Evolutionary conservation across 2,797 vertebrate species (phyloP).

Genomic region (Tapera naevia): DNA sequence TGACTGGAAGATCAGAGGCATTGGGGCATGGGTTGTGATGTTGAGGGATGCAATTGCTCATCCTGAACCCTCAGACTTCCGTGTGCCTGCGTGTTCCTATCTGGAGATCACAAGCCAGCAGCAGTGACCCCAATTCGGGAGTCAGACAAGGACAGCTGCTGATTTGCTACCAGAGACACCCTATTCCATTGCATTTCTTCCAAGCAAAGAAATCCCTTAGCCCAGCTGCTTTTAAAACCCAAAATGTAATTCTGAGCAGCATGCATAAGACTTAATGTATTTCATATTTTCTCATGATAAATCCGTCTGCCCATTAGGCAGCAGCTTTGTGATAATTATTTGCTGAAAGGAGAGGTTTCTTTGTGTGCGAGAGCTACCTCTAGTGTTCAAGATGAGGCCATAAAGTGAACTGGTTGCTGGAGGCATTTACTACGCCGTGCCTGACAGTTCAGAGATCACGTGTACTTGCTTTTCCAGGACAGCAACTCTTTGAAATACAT

Average conservation of each 20-base stretch:
- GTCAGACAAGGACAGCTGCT: constrained; percentile 58
- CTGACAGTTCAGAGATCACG: constrained; percentile 27
- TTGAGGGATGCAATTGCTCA: neutral
- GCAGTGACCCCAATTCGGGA: constrained; percentile 58
- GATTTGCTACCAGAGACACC: neutral
- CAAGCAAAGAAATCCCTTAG: constrained; percentile 34
- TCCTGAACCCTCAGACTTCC: neutral
- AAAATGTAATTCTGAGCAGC: constrained; percentile 25
- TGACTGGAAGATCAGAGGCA: neutral
- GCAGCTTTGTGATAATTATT: neutral
- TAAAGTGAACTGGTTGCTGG: neutral
- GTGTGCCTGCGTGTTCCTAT: neutral
- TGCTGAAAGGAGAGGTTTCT: neutral
- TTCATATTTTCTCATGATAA: constrained; percentile 33
- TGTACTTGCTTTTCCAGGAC: constrained; percentile 34
- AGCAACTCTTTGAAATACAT: constrained; percentile 47
- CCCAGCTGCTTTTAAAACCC: constrained; percentile 43
- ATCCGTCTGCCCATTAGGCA: neutral
- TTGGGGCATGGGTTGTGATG: neutral
- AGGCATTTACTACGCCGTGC: neutral
- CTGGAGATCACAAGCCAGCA: constrained; percentile 30
- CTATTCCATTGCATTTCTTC: constrained; percentile 31
- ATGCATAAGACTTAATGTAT: constrained; percentile 18
- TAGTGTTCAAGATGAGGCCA: constrained; percentile 19
- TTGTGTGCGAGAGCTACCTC: constrained; percentile 59